Conservation (phyloP, 2,888 invertebrate species). For the Hemistola chrysoprasaria region DNA sequence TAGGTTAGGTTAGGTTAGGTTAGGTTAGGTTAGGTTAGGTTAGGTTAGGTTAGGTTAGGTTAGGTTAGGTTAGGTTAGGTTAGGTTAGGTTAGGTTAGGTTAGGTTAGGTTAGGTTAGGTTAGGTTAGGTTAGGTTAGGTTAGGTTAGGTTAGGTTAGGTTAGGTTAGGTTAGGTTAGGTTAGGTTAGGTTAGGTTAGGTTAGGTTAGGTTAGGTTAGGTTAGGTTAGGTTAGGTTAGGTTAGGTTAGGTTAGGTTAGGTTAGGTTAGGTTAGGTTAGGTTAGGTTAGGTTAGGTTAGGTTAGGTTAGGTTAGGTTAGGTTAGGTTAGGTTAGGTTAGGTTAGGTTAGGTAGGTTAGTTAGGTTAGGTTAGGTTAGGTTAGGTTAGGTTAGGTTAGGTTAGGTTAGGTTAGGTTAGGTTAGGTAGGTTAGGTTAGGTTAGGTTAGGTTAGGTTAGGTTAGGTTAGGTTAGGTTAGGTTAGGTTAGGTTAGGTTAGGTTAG, state of each 20-base stretch:
- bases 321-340: slow-evolving; percentile 15
- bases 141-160: slow-evolving; percentile 16
- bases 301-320: slow-evolving; percentile 18
- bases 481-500: slow-evolving; percentile 20
- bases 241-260: slow-evolving; percentile 17
- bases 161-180: slow-evolving; percentile 15
- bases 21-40: slow-evolving; percentile 13
- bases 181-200: slow-evolving; percentile 13
- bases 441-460: slow-evolving; percentile 14
- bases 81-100: slow-evolving; percentile 21
- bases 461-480: slow-evolving; percentile 20
- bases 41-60: slow-evolving; percentile 21
- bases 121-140: slow-evolving; percentile 14
- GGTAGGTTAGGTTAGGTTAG: slow-evolving; percentile 1
- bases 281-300: slow-evolving; percentile 17
- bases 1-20: slow-evolving; percentile 7
- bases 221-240: slow-evolving; percentile 9
- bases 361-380: too few relatives aligned
- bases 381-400: slow-evolving; percentile 8
- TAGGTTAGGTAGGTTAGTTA: slow-evolving; percentile 11
- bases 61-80: slow-evolving; percentile 23
- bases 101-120: slow-evolving; percentile 21
- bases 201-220: slow-evolving; percentile 16
- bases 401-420: slow-evolving; percentile 4
- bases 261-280: slow-evolving; percentile 20